Base-by-base conservation (phyloP, 2,113 vertebrate genomes). In the Gavialis gangeticus region DNA sequence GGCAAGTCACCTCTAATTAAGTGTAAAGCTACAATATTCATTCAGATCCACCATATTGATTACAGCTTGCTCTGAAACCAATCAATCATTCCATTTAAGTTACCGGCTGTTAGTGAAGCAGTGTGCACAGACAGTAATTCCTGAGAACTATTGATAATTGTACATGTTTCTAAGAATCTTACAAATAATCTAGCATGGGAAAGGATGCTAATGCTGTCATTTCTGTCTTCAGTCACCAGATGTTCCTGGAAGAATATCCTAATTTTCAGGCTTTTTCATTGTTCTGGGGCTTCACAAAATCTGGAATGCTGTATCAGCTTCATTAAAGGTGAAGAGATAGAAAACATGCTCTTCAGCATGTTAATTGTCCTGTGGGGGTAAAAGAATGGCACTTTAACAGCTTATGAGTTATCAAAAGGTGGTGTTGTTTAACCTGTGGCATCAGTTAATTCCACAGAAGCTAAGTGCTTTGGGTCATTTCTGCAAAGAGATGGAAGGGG, bases 1-100 rank as follows among this genome's bases (percentile, higher is more conserved):
- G 75, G 30, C 3, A 1, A 88, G 82, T 82, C 96, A 92, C 4
- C 4, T 79, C 89, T 95, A 95, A 96, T 94, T 95, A 96, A 93
- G 64, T 82, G 94, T 87, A 82, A 94, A 91, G 82, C 94, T 56
- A 25, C 78, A 91, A 85, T 80, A 77, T 81, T 91, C 78, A 84
- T 91, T 78, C 27, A 55, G 96, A 94, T 17, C 2, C 17, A 27
- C 89, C 1, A 0, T 37, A 82, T 30, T 10, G 90, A 95, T 88
- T 78, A 34, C 19, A 7, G 71, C 0, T 0, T 76, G 91, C 59
- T 78, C 86, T 56, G 15, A 46, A 95, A 93, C 73, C 27, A 93
- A 85, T 94, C 78, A 87, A 75, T 87, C 83, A 90, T 60, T 79
- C n/a, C 37, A 15, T 91, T 83, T 82, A 16, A 67, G 87, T 76